Evolutionary conservation across 2,113 vertebrate species (phyloP).

Genomic region (Coturnix japonica): DNA sequence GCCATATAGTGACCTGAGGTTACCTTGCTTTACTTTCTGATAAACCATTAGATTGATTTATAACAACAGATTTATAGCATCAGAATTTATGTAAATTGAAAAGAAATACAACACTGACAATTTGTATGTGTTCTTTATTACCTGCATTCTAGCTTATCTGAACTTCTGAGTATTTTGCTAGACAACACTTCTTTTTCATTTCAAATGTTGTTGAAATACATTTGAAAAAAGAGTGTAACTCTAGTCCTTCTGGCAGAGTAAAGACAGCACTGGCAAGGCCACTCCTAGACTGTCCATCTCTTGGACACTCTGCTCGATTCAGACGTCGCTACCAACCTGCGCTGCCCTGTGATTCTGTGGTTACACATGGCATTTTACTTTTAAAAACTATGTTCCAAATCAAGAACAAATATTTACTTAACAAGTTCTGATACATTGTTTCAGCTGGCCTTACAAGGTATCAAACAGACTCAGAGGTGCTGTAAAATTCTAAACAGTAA

Average conservation of each 20-base stretch:
- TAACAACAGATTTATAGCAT: not conserved
- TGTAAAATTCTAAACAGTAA: not conserved
- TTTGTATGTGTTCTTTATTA: not conserved
- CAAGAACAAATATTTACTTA: not conserved
- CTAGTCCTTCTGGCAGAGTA: not conserved
- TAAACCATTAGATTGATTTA: constrained; percentile 50
- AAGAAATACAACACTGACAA: not conserved
- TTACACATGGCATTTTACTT: not conserved
- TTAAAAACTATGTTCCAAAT: not conserved
- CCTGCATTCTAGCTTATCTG: not conserved
- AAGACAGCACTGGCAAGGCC: not conserved
- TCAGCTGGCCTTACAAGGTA: not conserved
- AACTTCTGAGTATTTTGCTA: not conserved
- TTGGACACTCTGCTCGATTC: not conserved
- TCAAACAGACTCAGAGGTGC: not conserved
- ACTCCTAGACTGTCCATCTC: not conserved
- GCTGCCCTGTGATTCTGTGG: not conserved
- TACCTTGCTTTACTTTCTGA: constrained; percentile 69
- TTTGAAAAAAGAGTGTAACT: not conserved
- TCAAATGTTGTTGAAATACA: not conserved
- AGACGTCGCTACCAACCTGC: not conserved
- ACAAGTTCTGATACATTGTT: not conserved
- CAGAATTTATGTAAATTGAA: constrained; percentile 20
- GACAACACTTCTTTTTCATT: not conserved
- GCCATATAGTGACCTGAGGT: constrained; percentile 64